phyloP scores from a whole-genome alignment of 1,140 invertebrate genomes.

The Drosophila murphyi region DNA sequence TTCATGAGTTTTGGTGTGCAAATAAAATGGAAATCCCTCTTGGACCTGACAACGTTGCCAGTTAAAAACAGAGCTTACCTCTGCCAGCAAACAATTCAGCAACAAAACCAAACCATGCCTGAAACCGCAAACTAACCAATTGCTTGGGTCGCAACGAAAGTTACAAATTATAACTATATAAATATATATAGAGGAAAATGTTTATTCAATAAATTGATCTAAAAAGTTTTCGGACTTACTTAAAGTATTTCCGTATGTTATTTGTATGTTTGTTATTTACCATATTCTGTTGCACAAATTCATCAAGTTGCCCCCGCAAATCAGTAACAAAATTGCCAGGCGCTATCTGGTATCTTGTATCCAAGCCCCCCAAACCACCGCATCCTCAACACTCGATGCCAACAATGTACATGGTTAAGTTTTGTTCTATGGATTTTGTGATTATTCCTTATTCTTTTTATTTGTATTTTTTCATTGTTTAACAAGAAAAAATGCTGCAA shows the following conservation, averaged over 20 bases:
- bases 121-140: conserved; percentile 47
- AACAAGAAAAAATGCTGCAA: conserved; percentile 74
- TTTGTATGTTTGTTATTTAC: no score
- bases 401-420: conserved; percentile 31
- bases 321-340: conserved; percentile 58
- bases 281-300: neutral
- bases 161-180: neutral
- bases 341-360: conserved; percentile 60
- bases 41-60: conserved; percentile 67
- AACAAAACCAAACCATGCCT: conserved; percentile 40
- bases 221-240: no score
- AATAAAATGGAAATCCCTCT: conserved; percentile 72
- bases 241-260: no score
- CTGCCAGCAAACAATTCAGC: conserved; percentile 26
- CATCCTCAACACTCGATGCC: neutral
- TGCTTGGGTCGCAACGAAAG: conserved; percentile 23
- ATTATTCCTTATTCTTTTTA: conserved; percentile 42
- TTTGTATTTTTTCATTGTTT: conserved; percentile 8
- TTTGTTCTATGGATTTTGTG: conserved; percentile 46
- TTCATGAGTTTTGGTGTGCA: conserved; percentile 45
- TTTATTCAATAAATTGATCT: no score
- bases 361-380: neutral
- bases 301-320: conserved; percentile 31
- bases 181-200: no score
- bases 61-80: conserved; percentile 64